A percentile compares a stretch with the other conserved stretches of the same genome.
These are phyloP conservation scores for Knipowitschia caucasica DNA, from an alignment of 2,797 vertebrate species.

Conservation along the genomic window DNA sequence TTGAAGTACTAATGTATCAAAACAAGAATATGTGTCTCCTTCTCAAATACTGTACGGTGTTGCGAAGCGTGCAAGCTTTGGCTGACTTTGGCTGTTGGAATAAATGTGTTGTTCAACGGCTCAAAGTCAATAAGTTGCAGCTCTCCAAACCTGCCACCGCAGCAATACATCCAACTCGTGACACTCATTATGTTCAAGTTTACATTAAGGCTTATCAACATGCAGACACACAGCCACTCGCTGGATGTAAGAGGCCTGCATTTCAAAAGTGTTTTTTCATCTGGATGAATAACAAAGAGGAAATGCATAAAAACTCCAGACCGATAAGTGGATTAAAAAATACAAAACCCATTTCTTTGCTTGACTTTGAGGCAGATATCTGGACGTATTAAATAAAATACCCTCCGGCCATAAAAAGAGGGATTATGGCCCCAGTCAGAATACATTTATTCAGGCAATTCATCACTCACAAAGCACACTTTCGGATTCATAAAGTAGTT, in stretches of 20 bases:
- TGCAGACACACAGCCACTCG: neutral
- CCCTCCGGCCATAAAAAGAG: constrained; percentile 48
- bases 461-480: constrained; percentile 16
- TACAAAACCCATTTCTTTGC: constrained; percentile 27
- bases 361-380: constrained; percentile 50
- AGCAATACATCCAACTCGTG: neutral
- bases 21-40: too few species aligned
- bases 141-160: neutral
- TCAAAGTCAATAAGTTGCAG: constrained; percentile 29
- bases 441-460: constrained; percentile 58
- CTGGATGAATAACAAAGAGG: constrained; percentile 25
- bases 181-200: constrained; percentile 15
- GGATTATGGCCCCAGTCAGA: constrained; percentile 53
- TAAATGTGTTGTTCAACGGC: constrained; percentile 49
- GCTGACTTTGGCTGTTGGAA: constrained; percentile 38
- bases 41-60: constrained; percentile 51
- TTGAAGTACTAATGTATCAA: too few species aligned
- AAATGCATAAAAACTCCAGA: constrained; percentile 37
- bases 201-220: constrained; percentile 25
- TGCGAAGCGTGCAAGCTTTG: constrained; percentile 34
- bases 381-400: constrained; percentile 43
- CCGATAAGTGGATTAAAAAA: constrained; percentile 43
- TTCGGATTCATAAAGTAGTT: neutral
- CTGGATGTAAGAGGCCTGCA: constrained; percentile 18
- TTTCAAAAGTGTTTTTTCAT: constrained; percentile 37